These are phyloP conservation scores for Artibeus jamaicensis DNA, from an alignment of 2,797 vertebrate species.

Conservation along the genomic window DNA sequence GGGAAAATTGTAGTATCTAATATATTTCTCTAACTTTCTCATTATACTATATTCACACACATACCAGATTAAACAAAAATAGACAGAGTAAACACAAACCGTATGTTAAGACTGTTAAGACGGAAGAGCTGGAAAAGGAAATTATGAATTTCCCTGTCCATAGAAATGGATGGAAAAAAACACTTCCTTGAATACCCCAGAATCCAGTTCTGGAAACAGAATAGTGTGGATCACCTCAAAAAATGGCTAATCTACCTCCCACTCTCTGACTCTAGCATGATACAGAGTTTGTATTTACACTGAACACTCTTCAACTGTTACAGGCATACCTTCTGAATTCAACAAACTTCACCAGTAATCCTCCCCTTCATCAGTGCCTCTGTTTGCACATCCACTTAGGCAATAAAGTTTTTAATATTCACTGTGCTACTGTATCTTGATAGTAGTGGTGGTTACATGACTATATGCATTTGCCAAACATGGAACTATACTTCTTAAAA, in stretches of 20 bases:
- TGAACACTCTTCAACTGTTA: not conserved
- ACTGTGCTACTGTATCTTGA: not conserved
- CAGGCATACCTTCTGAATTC: not conserved
- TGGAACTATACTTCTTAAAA: not conserved
- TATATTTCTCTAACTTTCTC: not conserved
- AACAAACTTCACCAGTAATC: not conserved
- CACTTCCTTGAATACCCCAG: not conserved
- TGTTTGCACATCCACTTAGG: not conserved
- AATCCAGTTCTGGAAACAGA: slow-evolving; percentile 17
- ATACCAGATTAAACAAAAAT: not conserved
- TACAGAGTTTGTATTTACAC: not conserved
- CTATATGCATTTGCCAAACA: not conserved
- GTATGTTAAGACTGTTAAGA: not conserved
- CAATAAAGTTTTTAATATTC: not conserved
- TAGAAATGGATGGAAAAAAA: not conserved
- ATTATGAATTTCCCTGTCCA: not conserved
- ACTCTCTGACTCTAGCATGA: not conserved
- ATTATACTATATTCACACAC: not conserved
- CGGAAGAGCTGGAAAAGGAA: not conserved
- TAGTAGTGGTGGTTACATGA: not conserved
- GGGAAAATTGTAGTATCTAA: not conserved
- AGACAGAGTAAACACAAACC: not conserved
- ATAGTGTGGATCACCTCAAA: not conserved
- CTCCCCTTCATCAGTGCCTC: not conserved
- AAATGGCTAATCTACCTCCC: not conserved